Evolutionary conservation across 2,113 vertebrate species (phyloP).

Genomic region (Corydoras sp.): DNA sequence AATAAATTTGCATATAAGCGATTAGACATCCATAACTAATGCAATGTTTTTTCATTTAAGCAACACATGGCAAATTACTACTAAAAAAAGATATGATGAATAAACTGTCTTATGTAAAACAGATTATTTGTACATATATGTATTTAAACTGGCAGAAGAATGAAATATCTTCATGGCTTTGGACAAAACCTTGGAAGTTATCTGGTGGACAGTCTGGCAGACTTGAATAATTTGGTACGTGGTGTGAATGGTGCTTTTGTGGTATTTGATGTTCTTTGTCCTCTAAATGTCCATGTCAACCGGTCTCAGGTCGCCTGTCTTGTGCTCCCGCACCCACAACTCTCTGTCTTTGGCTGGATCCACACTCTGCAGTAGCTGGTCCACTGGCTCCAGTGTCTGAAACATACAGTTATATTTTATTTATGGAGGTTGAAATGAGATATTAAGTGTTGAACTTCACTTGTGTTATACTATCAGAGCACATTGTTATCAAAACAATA

Average conservation of each 20-base stretch:
- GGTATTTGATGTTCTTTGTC: conserved; percentile 30
- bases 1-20: too few relatives aligned
- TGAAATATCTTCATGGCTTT: conserved; percentile 39
- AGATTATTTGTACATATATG: background rate
- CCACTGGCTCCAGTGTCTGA: conserved; percentile 91
- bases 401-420: conserved; percentile 16
- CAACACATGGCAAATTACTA: too few relatives aligned
- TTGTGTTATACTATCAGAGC: background rate
- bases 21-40: too few relatives aligned
- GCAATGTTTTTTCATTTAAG: too few relatives aligned
- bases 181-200: conserved; percentile 32
- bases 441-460: background rate
- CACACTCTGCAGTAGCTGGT: conserved; percentile 90
- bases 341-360: conserved; percentile 95
- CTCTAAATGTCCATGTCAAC: conserved; percentile 95
- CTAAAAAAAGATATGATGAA: too few relatives aligned
- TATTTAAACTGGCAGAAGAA: background rate
- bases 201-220: conserved; percentile 32
- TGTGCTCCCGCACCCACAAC: conserved; percentile 95
- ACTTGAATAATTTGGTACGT: conserved; percentile 23
- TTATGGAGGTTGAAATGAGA: background rate
- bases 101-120: too few relatives aligned
- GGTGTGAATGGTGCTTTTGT: background rate
- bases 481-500: background rate
- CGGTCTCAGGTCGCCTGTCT: conserved; percentile 86